phyloP scores from a whole-genome alignment of 2,797 vertebrate species.

The Syndactyla subalaris region DNA sequence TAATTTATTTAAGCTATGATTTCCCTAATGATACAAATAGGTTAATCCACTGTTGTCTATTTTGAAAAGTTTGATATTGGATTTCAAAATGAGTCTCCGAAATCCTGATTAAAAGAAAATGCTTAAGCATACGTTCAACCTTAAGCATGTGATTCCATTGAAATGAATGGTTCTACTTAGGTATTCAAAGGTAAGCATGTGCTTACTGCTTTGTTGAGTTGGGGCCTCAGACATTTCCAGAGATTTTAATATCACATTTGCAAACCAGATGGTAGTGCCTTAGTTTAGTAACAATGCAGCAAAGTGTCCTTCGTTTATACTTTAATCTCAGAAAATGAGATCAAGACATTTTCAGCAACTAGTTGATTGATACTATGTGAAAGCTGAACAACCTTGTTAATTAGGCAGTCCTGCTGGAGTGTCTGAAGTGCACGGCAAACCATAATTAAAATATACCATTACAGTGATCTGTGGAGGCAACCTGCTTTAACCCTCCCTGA shows the following conservation, averaged over 20 bases:
- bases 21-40: neutral
- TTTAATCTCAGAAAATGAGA: constrained; percentile 76
- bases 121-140: neutral
- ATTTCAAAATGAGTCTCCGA: neutral
- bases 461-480: constrained; percentile 34
- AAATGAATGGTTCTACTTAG: neutral
- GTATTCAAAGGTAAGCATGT: constrained; percentile 23
- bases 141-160: neutral
- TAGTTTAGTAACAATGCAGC: constrained; percentile 71
- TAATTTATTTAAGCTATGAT: neutral
- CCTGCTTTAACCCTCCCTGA: constrained; percentile 7
- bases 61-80: neutral
- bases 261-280: constrained; percentile 75
- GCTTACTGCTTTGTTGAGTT: neutral
- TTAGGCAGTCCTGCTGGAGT: constrained; percentile 49
- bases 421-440: constrained; percentile 22
- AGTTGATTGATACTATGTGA: constrained; percentile 70
- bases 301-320: constrained; percentile 70
- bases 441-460: constrained; percentile 65
- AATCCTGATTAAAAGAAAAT: neutral
- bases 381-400: constrained; percentile 71
- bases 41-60: neutral
- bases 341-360: constrained; percentile 70
- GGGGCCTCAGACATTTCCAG: constrained; percentile 38
- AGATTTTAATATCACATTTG: constrained; percentile 67